Base-by-base conservation (phyloP, 2,797 vertebrate genomes). In the Clamator glandarius region DNA sequence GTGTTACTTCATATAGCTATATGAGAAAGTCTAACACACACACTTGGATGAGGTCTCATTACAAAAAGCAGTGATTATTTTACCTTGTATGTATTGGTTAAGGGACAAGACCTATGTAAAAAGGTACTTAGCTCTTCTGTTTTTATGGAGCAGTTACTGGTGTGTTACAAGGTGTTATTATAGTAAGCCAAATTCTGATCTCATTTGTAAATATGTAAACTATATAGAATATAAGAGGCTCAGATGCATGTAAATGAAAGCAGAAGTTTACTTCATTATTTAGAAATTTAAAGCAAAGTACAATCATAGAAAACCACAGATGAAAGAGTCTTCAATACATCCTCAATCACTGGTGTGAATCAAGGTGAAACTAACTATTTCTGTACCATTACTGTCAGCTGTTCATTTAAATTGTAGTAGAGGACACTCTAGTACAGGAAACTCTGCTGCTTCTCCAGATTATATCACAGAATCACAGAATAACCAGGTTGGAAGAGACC, bases 171-270 rank as follows among this genome's bases (percentile, higher is more conserved):
- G 79, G 70, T 86, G 57, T 82, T 94, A 52, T 36, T 92, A 41
- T 36, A 72, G 55, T 31, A 92, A 90, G 84, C 91, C 90, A 97
- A 96, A 84, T 87, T 92, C 85, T 96, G 87, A 95, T 68, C 88
- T 97, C 90, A 94, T 84, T 84, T 92, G 78, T 87, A 90, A 86
- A 83, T 90, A 83, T 48, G 75, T 55, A 92, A 42, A 46, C 84
- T 94, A 90, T 89, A 82, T 54, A 84, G 64, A 94, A 58, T 79
- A 76, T 26, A 67, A 86, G 73, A 81, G 63, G 28, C 25, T 95
- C 9, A 6, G 23, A 81, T 74, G 50, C 20, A 73, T 68, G 52
- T 82, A 82, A 92, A 81, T 69, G 85, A 96, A 76, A 90, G 52
- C 59, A 93, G 55, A 19, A 87, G 28, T 88, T 91, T 81, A 87